Percentiles rank a stretch among this genome's conserved stretches.
Evolutionary conservation across 1,140 invertebrate genomes (phyloP).

Genomic region (Lutraria rhynchaena): DNA sequence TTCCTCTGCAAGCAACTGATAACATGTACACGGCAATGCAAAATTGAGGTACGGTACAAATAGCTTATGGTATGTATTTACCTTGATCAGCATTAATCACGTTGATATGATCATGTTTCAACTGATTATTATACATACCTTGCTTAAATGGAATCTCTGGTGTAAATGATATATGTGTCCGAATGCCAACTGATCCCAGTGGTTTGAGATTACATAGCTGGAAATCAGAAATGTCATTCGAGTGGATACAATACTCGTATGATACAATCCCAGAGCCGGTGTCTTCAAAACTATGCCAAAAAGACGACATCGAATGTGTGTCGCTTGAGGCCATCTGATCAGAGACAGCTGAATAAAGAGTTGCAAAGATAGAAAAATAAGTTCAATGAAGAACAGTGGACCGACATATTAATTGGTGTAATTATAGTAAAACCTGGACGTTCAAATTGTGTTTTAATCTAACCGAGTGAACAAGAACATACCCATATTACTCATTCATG

Average conservation of each 20-base stretch:
- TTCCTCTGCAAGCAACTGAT: too few relatives aligned
- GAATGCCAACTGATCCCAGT: not conserved
- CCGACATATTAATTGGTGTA: not conserved
- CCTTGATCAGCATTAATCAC: too few relatives aligned
- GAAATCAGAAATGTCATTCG: not conserved
- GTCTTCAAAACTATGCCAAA: slow-evolving; percentile 19
- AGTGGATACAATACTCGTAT: slow-evolving; percentile 11
- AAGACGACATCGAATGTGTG: not conserved
- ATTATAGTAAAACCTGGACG: not conserved
- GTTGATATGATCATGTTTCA: too few relatives aligned
- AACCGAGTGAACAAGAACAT: not conserved
- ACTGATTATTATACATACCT: slow-evolving; percentile 15
- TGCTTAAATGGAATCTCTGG: not conserved
- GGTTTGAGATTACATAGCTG: slow-evolving; percentile 7
- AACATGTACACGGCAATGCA: too few relatives aligned
- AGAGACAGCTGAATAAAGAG: not conserved
- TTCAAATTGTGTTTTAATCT: not conserved
- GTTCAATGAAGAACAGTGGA: not conserved
- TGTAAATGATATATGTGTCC: not conserved
- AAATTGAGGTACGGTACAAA: too few relatives aligned
- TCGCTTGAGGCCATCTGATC: not conserved
- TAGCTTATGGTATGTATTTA: too few relatives aligned
- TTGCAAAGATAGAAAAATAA: not conserved
- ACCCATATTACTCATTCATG: not conserved
- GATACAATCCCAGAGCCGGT: not conserved